phyloP scores from a whole-genome alignment of 2,888 invertebrate genomes.

The Folsomia manolachei region DNA sequence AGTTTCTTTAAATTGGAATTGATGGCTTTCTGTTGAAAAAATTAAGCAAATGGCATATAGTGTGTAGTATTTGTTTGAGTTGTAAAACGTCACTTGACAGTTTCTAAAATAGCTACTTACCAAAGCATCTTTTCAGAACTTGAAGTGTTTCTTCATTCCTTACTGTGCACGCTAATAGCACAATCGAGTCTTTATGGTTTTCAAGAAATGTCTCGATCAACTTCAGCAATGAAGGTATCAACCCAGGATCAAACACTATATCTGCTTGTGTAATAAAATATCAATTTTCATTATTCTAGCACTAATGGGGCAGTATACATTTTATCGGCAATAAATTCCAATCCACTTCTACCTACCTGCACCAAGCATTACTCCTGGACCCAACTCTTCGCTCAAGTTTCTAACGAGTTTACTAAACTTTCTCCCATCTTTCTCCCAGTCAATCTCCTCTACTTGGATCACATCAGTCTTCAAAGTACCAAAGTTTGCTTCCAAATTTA shows the following conservation, averaged over 20 bases:
- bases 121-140: constrained; percentile 19
- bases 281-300: background rate
- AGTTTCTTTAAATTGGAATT: constrained; percentile 1
- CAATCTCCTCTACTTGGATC: constrained; percentile 20
- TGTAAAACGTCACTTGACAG: background rate
- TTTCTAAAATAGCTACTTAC: constrained; percentile 15
- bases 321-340: constrained; percentile 7
- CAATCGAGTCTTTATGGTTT: constrained; percentile 21
- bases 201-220: constrained; percentile 26
- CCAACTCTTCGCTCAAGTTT: constrained; percentile 1
- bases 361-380: constrained; percentile 33
- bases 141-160: constrained; percentile 35
- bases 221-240: constrained; percentile 32
- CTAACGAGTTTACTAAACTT: constrained; percentile 9
- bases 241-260: constrained; percentile 38
- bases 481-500: constrained; percentile 35
- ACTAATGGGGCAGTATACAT: background rate
- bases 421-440: constrained; percentile 33
- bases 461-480: background rate
- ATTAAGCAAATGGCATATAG: too few relatives aligned
- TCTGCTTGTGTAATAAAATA: constrained; percentile 19
- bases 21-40: background rate
- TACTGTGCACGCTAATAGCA: constrained; percentile 34
- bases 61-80: too few relatives aligned
- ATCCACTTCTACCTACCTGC: constrained; percentile 32